phyloP scores from a whole-genome alignment of 2,113 vertebrate genomes.

The Rhagologus leucostigma region DNA sequence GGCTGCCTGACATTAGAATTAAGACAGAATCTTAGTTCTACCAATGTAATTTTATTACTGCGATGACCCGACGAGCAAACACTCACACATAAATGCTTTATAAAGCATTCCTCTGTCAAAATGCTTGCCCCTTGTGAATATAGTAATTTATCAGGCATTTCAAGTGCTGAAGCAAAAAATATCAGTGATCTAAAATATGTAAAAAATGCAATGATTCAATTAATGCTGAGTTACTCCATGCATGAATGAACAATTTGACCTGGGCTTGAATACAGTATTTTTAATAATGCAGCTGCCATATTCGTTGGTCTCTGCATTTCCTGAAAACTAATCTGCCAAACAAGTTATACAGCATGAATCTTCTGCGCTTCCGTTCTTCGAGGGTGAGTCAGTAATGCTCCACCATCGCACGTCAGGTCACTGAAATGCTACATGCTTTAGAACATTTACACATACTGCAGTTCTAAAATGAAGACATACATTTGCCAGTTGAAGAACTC shows the following conservation, averaged over 20 bases:
- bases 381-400: constrained; percentile 34
- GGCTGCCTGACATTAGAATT: neutral
- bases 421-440: neutral
- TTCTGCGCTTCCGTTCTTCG: constrained; percentile 29
- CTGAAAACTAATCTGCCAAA: constrained; percentile 67
- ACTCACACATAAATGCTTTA: neutral
- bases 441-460: neutral
- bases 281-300: constrained; percentile 66
- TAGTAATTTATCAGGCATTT: neutral
- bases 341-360: constrained; percentile 33
- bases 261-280: constrained; percentile 35
- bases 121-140: neutral
- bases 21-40: neutral
- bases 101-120: neutral
- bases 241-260: constrained; percentile 63
- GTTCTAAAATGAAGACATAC: neutral
- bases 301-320: constrained; percentile 52
- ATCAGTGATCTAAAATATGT: neutral
- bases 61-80: neutral
- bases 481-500: neutral
- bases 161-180: constrained; percentile 20
- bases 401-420: neutral
- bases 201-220: constrained; percentile 55
- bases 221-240: constrained; percentile 52
- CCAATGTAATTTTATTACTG: neutral